Evolutionary conservation across 2,113 vertebrate genomes (phyloP).

Genomic region (Oxyura jamaicensis): DNA sequence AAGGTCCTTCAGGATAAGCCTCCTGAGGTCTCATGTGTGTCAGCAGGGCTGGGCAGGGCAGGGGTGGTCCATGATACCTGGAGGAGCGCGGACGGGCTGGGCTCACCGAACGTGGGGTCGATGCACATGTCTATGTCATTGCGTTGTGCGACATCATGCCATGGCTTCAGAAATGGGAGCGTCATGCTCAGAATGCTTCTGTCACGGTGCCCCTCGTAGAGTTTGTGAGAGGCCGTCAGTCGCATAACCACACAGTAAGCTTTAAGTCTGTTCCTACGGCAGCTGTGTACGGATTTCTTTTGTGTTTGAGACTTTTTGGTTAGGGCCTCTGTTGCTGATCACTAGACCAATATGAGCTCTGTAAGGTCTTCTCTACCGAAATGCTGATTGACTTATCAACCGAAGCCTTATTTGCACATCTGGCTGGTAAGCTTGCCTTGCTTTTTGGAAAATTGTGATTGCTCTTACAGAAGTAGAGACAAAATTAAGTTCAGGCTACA

Average conservation of each 20-base stretch:
- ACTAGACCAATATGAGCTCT: slow-evolving; percentile 21
- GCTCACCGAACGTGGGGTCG: not conserved
- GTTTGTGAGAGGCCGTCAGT: not conserved
- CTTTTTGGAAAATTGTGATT: slow-evolving; percentile 53
- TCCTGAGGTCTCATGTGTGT: not conserved
- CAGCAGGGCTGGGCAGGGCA: fast-evolving
- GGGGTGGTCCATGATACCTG: not conserved
- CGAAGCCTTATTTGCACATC: slow-evolving; percentile 67
- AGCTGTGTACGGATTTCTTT: not conserved
- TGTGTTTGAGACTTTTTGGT: slow-evolving; percentile 48
- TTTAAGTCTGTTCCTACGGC: slow-evolving; percentile 37
- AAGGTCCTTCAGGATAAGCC: not conserved
- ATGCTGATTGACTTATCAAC: slow-evolving; percentile 20
- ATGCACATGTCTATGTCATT: not conserved
- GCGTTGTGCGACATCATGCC: fast-evolving
- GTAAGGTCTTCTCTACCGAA: slow-evolving; percentile 32
- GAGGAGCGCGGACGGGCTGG: not conserved
- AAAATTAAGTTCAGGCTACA: slow-evolving; percentile 62
- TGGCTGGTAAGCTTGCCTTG: slow-evolving; percentile 61
- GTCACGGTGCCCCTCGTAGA: not conserved
- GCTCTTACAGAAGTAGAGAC: slow-evolving; percentile 53
- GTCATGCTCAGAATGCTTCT: slow-evolving; percentile 2
- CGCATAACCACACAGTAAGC: not conserved
- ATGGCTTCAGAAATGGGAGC: not conserved
- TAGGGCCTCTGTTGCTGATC: slow-evolving; percentile 57